Evolutionary conservation across 92 coral and sea anemone genomes (phyloP).

Genomic region (Umimayanthus chanpuru): DNA sequence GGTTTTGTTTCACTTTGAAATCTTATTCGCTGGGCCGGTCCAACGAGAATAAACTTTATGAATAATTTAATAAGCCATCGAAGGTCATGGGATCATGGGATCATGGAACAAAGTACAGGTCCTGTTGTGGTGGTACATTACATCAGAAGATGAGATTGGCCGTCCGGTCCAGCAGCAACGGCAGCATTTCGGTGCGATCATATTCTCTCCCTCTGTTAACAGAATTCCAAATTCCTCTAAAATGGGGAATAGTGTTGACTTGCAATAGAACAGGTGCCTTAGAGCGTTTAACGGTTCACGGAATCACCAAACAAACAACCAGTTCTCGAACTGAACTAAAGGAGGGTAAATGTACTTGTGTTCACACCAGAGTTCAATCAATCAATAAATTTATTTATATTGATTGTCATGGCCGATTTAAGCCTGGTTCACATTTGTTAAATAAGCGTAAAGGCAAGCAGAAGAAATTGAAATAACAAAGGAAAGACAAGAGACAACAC

Average conservation of each 20-base stretch:
- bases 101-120: conserved; percentile 33
- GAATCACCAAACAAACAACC: conserved; percentile 29
- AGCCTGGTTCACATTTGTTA: no score
- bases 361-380: background rate
- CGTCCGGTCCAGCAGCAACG: background rate
- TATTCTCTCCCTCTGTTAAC: background rate
- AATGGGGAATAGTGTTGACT: background rate
- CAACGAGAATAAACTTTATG: conserved; percentile 13
- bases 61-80: conserved; percentile 13
- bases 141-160: background rate
- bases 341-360: conserved; percentile 10
- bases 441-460: no score
- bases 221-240: background rate
- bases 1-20: conserved; percentile 19
- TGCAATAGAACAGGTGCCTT: conserved; percentile 15
- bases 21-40: conserved; percentile 24
- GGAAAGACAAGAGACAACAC: background rate
- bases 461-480: background rate
- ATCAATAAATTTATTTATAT: background rate
- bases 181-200: background rate
- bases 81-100: conserved; percentile 12
- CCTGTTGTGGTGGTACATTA: background rate
- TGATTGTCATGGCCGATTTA: background rate
- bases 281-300: conserved; percentile 8
- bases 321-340: conserved; percentile 1